These are phyloP conservation scores for Oreohelix idahoensis DNA, from an alignment of 1,140 invertebrate genomes.

Conservation along the genomic window DNA sequence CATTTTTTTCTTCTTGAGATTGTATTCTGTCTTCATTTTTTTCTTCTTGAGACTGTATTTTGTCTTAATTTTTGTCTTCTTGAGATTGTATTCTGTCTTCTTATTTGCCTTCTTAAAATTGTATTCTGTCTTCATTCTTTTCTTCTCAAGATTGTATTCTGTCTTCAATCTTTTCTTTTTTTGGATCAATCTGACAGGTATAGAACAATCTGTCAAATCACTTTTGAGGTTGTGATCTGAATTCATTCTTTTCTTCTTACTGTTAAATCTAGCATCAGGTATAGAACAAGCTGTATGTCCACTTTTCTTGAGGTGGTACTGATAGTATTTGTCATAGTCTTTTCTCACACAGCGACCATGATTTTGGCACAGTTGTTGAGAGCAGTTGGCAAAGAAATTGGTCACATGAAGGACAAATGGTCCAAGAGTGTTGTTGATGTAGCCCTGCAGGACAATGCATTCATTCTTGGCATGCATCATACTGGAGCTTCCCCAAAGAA, in stretches of 20 bases:
- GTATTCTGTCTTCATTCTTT: too few species aligned
- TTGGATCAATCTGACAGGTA: too few species aligned
- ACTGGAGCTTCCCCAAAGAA: constrained; percentile 47
- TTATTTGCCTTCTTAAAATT: too few species aligned
- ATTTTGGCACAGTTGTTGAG: constrained; percentile 31
- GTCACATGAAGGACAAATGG: constrained; percentile 47
- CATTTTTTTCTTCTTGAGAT: too few species aligned
- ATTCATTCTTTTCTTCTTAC: neutral
- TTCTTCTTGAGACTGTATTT: too few species aligned
- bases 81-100: too few species aligned
- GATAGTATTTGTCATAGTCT: constrained; percentile 34
- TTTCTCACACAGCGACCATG: constrained; percentile 49
- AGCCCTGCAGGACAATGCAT: constrained; percentile 42
- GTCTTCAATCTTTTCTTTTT: too few species aligned
- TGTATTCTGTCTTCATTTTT: too few species aligned
- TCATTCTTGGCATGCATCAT: constrained; percentile 36
- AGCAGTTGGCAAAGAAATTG: constrained; percentile 42
- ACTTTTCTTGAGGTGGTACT: constrained; percentile 25
- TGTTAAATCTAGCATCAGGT: neutral
- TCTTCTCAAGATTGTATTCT: too few species aligned
- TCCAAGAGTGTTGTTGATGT: constrained; percentile 45
- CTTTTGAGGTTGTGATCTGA: neutral
- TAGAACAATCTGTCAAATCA: neutral
- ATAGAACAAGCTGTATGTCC: neutral
- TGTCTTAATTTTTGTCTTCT: too few species aligned